phyloP scores from a whole-genome alignment of 2,888 invertebrate genomes.

The Eupithecia abbreviata region DNA sequence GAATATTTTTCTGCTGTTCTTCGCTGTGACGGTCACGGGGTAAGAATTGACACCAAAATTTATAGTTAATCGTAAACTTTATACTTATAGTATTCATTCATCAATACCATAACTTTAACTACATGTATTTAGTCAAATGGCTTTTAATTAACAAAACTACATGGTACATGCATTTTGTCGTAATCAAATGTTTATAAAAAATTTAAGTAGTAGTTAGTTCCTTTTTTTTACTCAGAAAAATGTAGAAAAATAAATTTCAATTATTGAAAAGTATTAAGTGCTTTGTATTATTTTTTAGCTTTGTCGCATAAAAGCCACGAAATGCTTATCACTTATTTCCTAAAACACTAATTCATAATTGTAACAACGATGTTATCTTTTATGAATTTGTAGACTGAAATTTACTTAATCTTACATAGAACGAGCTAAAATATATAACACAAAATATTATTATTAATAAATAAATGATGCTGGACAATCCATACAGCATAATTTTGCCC shows the following conservation, averaged over 20 bases:
- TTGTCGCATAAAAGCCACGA: conserved; percentile 9
- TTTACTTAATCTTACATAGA: not conserved
- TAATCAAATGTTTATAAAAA: not conserved
- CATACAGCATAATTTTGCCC: not conserved
- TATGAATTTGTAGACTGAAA: not conserved
- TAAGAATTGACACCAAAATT: not conserved
- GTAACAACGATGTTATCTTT: not conserved
- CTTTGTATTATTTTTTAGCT: not conserved
- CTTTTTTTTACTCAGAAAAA: not conserved
- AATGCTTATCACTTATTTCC: not conserved
- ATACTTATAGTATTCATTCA: conserved; percentile 2
- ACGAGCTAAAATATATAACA: not conserved
- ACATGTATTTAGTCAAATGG: not conserved
- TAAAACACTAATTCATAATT: not conserved
- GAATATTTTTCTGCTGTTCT: not conserved
- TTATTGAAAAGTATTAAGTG: not conserved
- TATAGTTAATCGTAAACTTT: not conserved
- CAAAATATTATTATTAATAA: not conserved
- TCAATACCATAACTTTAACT: not conserved
- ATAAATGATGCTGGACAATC: not conserved
- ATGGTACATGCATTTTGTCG: not conserved
- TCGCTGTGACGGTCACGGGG: not conserved
- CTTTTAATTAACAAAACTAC: not conserved
- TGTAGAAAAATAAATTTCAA: not conserved
- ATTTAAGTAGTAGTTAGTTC: not conserved